phyloP scores from a whole-genome alignment of 1,140 invertebrate species.

The Laupala kohalensis region DNA sequence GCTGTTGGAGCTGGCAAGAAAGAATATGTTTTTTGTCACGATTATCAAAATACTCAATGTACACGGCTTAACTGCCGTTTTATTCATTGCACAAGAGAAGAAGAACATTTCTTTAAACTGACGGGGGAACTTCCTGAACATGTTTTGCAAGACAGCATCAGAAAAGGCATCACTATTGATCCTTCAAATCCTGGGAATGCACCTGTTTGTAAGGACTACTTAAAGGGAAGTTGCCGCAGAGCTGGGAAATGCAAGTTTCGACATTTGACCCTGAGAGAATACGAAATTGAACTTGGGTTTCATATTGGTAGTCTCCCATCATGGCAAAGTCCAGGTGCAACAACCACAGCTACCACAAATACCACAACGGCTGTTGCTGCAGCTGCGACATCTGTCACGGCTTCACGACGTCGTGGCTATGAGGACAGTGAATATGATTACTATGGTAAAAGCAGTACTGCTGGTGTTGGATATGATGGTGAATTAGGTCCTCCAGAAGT shows the following conservation, averaged over 20 bases:
- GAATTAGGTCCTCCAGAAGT: slow-evolving; percentile 3
- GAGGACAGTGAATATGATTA: neutral
- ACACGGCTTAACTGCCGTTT: slow-evolving; percentile 55
- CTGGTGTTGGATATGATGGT: neutral
- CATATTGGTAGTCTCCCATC: neutral
- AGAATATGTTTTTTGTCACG: slow-evolving; percentile 58
- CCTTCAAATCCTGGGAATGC: slow-evolving; percentile 22
- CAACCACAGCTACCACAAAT: neutral
- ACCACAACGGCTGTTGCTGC: neutral
- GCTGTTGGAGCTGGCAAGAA: slow-evolving; percentile 9
- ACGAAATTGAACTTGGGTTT: slow-evolving; percentile 25
- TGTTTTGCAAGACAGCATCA: slow-evolving; percentile 27
- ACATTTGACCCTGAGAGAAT: slow-evolving; percentile 34
- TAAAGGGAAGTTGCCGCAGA: slow-evolving; percentile 58
- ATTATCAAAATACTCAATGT: slow-evolving; percentile 65
- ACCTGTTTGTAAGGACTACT: slow-evolving; percentile 61
- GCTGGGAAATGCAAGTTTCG: slow-evolving; percentile 38
- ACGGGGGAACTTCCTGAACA: slow-evolving; percentile 51
- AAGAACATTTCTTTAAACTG: slow-evolving; percentile 58
- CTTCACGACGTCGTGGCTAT: neutral
- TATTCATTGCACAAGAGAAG: slow-evolving; percentile 61
- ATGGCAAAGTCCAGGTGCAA: neutral
- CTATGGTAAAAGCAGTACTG: neutral
- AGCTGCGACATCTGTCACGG: neutral
- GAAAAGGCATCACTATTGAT: slow-evolving; percentile 15